These are phyloP conservation scores for Tyrophagus putrescentiae DNA, from an alignment of 1,140 invertebrate genomes.

Conservation along the genomic window DNA sequence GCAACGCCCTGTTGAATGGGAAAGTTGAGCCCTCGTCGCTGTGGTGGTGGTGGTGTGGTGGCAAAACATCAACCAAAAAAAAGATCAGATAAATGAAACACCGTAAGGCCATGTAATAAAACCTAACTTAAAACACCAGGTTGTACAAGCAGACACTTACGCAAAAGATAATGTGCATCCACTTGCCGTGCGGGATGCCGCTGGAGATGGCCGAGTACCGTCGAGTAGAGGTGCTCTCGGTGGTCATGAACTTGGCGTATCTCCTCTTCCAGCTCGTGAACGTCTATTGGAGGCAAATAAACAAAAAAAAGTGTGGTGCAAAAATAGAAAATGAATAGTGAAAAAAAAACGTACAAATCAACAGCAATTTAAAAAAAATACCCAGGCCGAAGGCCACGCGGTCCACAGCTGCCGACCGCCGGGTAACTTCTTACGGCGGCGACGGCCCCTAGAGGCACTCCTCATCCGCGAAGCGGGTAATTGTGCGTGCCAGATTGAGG, in stretches of 20 bases:
- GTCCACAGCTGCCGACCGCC: constrained; percentile 95
- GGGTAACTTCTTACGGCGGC: constrained; percentile 67
- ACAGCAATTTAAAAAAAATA: too few relatives aligned
- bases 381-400: constrained; percentile 79
- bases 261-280: constrained; percentile 80
- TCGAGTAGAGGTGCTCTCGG: constrained; percentile 90
- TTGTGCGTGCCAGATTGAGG: constrained; percentile 72
- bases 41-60: too few relatives aligned
- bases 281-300: constrained; percentile 47
- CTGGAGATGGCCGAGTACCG: constrained; percentile 91
- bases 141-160: constrained; percentile 40
- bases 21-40: constrained; percentile 76
- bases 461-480: constrained; percentile 53
- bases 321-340: neutral
- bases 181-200: constrained; percentile 90
- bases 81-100: too few relatives aligned
- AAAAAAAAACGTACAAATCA: neutral
- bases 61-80: too few relatives aligned
- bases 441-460: constrained; percentile 46
- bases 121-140: constrained; percentile 27
- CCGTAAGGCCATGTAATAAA: constrained; percentile 21
- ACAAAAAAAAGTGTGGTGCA: constrained; percentile 21
- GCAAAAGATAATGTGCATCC: constrained; percentile 79
- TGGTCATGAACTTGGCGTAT: constrained; percentile 75
- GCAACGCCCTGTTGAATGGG: constrained; percentile 89